Conservation (phyloP, 2,888 invertebrate genomes). For the Antitype chi region DNA sequence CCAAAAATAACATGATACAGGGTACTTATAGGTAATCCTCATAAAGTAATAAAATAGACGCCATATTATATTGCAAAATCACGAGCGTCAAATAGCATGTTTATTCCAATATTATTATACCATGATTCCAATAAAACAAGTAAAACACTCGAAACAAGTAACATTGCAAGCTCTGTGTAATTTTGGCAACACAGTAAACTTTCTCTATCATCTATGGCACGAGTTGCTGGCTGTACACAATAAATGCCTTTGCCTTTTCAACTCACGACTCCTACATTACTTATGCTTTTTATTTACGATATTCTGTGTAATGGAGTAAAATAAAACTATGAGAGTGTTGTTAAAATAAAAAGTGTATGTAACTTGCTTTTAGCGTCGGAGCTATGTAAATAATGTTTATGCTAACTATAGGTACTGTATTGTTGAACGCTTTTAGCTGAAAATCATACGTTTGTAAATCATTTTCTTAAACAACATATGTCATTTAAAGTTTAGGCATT, state of each 20-base stretch:
- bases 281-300: constrained; percentile 36
- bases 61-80: constrained; percentile 7
- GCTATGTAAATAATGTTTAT: neutral
- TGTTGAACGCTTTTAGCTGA: neutral
- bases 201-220: constrained; percentile 50
- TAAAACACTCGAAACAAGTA: constrained; percentile 54
- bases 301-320: constrained; percentile 23
- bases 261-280: constrained; percentile 23
- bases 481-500: too few species aligned
- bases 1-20: neutral
- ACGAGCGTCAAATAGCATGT: constrained; percentile 30
- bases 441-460: neutral
- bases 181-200: constrained; percentile 58
- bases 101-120: too few species aligned
- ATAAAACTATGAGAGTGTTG: constrained; percentile 16
- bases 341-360: constrained; percentile 7
- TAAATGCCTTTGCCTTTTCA: constrained; percentile 53
- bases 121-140: constrained; percentile 62
- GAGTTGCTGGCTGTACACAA: constrained; percentile 46
- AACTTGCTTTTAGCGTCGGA: neutral
- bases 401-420: neutral
- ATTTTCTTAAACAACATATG: neutral
- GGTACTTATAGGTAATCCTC: too few species aligned
- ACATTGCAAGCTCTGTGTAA: constrained; percentile 53
- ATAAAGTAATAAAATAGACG: constrained; percentile 10